Conservation (phyloP, 2,888 invertebrate genomes). For the Nephrocerus scutellatus region DNA sequence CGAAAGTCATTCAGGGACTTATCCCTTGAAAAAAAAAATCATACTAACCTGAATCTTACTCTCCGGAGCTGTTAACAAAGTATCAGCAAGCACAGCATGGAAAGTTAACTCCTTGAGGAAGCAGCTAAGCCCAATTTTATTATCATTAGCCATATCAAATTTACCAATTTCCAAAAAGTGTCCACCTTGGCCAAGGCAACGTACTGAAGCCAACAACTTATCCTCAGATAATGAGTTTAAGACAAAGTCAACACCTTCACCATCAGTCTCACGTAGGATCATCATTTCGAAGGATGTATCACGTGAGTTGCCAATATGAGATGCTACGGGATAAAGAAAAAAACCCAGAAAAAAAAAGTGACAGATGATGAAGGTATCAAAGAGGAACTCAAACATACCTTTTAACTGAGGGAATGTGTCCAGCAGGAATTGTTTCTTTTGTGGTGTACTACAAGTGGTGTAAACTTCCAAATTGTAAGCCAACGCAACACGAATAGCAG, state of each 20-base stretch:
- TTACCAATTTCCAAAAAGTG: constrained; percentile 82
- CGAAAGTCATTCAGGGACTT: no score
- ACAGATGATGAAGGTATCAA: not conserved
- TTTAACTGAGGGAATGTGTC: constrained; percentile 51
- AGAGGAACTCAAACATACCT: constrained; percentile 44
- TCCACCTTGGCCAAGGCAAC: constrained; percentile 56
- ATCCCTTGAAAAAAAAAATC: no score
- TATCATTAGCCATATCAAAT: constrained; percentile 68
- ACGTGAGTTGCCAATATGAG: constrained; percentile 79
- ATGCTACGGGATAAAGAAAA: constrained; percentile 29
- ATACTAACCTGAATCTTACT: no score
- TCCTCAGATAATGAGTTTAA: constrained; percentile 89
- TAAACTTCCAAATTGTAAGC: constrained; percentile 58
- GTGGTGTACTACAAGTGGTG: constrained; percentile 63
- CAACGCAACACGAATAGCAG: constrained; percentile 67
- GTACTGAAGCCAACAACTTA: constrained; percentile 66
- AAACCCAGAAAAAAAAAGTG: not conserved
- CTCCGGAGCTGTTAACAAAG: constrained; percentile 52
- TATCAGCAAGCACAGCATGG: constrained; percentile 72
- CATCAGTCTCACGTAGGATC: constrained; percentile 71
- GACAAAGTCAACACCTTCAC: constrained; percentile 84
- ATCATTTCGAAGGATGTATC: constrained; percentile 81
- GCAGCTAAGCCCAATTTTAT: constrained; percentile 55
- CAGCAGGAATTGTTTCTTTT: constrained; percentile 59
- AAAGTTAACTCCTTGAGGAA: constrained; percentile 68